Evolutionary conservation across 1,140 invertebrate species (phyloP).

Genomic region (Panonychus citri): DNA sequence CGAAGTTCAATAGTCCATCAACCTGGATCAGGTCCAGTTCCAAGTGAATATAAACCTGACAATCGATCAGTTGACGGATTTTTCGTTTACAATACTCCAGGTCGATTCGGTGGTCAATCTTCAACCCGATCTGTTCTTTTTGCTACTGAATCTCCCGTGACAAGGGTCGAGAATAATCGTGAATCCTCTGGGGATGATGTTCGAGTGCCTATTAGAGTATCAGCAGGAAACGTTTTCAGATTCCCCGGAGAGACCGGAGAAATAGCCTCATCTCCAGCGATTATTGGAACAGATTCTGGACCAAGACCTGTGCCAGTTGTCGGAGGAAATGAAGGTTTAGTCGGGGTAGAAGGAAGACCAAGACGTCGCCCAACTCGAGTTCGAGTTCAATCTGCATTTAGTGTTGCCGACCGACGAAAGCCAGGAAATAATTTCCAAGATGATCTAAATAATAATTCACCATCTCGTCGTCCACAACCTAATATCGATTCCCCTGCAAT

Average conservation of each 20-base stretch:
- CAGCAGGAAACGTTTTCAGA: neutral
- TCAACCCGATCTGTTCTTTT: neutral
- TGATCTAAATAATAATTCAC: neutral
- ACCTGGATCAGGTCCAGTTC: neutral
- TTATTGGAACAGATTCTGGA: neutral
- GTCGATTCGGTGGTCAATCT: neutral
- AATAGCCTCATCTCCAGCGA: too few relatives aligned
- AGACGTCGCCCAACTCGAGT: neutral
- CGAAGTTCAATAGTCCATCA: neutral
- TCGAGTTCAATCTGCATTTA: neutral
- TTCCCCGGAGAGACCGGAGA: neutral
- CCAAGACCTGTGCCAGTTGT: neutral
- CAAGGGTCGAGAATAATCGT: neutral
- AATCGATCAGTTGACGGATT: slow-evolving; percentile 4
- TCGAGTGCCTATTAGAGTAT: neutral
- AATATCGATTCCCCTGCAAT: too few relatives aligned
- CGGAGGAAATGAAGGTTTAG: neutral
- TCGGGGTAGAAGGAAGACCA: neutral
- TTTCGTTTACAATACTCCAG: slow-evolving; percentile 3
- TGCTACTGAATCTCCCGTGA: neutral
- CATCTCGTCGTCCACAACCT: neutral
- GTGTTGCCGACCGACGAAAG: neutral
- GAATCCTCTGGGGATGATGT: neutral
- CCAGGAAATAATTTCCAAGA: neutral
- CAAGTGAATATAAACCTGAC: neutral